Evolutionary conservation across 2,797 vertebrate species (phyloP).

Genomic region (Taenioides sp.): DNA sequence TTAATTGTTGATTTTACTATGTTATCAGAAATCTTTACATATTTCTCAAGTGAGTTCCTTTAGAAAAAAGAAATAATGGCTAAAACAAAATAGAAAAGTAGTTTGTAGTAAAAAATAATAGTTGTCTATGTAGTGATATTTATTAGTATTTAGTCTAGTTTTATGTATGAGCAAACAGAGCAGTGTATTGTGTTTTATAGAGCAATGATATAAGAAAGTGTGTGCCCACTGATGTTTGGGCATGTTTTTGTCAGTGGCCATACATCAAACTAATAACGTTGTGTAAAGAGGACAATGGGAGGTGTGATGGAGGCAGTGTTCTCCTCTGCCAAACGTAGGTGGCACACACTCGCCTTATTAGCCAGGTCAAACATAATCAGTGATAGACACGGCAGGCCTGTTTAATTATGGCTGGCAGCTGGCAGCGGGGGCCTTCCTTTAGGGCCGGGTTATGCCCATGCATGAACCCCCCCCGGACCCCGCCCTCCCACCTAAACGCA

Average conservation of each 20-base stretch:
- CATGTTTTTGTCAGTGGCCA: conserved; percentile 32
- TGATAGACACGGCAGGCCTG: conserved; percentile 76
- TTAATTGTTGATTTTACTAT: not conserved
- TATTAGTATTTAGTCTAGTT: not conserved
- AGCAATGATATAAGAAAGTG: not conserved
- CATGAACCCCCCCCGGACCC: conserved; percentile 53
- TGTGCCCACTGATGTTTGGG: conserved; percentile 36
- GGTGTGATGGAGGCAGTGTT: conserved; percentile 27
- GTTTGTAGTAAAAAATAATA: not conserved
- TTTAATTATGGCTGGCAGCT: conserved; percentile 83
- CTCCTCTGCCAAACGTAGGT: conserved; percentile 64
- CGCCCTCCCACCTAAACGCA: conserved; percentile 39
- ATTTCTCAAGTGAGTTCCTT: not conserved
- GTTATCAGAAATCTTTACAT: not conserved
- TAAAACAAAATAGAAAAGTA: not conserved
- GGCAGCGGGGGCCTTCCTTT: conserved; percentile 77
- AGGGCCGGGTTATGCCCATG: conserved; percentile 76
- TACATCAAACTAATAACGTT: conserved; percentile 55
- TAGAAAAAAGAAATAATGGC: no score
- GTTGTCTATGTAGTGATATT: conserved; percentile 2
- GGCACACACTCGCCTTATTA: conserved; percentile 77
- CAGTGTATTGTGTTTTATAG: not conserved
- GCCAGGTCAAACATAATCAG: conserved; percentile 82
- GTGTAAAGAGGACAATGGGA: conserved; percentile 45
- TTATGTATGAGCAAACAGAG: not conserved